Base-by-base conservation (phyloP, 2,113 vertebrate genomes). In the Uria aalge region DNA sequence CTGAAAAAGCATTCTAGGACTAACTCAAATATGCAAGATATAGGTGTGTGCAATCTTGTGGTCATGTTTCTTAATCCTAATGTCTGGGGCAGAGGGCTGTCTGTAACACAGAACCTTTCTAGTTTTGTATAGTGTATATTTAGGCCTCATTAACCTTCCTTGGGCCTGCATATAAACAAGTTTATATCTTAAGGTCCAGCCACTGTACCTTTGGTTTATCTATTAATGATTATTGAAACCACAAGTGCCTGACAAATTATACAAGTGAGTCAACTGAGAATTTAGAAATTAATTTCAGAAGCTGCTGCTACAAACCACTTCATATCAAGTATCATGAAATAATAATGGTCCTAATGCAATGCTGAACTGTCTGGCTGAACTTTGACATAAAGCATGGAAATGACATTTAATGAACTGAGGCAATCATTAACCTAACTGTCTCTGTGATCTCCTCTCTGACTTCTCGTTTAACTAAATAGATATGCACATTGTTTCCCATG, bases 251-350 rank as follows among this genome's bases (percentile, higher is more conserved):
- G n/a, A 52, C n/a, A 83, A 82, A 36, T 34, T 47, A 11, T 38
- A 27, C 47, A 85, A 84, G 13, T 50, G 62, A 68, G 55, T 78
- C 56, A 90, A 57, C 59, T 76, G 79, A 85, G 34, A 73, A 64
- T 73, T 85, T 45, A 79, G 45, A 73, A 85, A 68, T 85, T 60
- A 60, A 69, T 93, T 90, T 85, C 75, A 80, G 71, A 77, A 83
- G 32, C 67, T 88, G 34, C 48, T 81, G 21, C 60, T 92, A n/a
- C 57, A 62, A 90, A 80, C 32, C 11, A 3, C 53, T 83, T 83
- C 15, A 38, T 83, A 16, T 60, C 71, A 92, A 83, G 36, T 56
- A 68, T 56, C 34, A 27, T 79, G 62, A 85, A 93, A 69, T 86
- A 73, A 47, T 91, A 57, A 66, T n/a, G 27, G 45, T 45, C 41